phyloP scores from a whole-genome alignment of 1,140 invertebrate genomes.

The Wasmannia auropunctata region DNA sequence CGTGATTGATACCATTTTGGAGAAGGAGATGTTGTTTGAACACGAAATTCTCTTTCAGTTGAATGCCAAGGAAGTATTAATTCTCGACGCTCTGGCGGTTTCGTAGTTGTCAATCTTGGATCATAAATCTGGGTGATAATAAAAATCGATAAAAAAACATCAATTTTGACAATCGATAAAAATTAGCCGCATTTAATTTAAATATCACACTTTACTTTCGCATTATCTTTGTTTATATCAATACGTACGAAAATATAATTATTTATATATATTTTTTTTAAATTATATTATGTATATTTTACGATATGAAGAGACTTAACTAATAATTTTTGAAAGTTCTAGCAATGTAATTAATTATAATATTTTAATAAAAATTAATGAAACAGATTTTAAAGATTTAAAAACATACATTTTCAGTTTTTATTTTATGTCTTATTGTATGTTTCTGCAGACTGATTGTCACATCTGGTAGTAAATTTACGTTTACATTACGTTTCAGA shows the following conservation, averaged over 20 bases:
- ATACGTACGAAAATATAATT: no score
- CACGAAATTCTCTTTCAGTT: slow-evolving; percentile 30
- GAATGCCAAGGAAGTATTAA: slow-evolving; percentile 73
- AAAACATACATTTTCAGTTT: not conserved
- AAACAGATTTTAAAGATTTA: no score
- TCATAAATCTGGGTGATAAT: slow-evolving; percentile 78
- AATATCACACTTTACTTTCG: not conserved
- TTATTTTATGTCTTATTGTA: not conserved
- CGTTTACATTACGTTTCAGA: not conserved
- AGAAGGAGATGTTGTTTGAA: slow-evolving; percentile 57
- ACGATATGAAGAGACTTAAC: not conserved
- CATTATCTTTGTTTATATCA: not conserved
- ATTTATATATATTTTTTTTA: not conserved
- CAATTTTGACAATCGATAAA: no score
- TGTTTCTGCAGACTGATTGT: not conserved
- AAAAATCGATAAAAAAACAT: not conserved
- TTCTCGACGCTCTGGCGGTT: slow-evolving; percentile 77
- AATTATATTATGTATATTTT: not conserved
- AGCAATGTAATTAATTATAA: not conserved
- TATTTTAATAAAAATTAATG: not conserved
- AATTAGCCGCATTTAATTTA: not conserved
- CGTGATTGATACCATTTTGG: slow-evolving; percentile 40
- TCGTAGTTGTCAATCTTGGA: slow-evolving; percentile 77
- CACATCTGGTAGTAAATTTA: not conserved
- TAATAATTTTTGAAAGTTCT: not conserved